Evolutionary conservation across 2,113 vertebrate genomes (phyloP).

Genomic region (Mirza zaza): DNA sequence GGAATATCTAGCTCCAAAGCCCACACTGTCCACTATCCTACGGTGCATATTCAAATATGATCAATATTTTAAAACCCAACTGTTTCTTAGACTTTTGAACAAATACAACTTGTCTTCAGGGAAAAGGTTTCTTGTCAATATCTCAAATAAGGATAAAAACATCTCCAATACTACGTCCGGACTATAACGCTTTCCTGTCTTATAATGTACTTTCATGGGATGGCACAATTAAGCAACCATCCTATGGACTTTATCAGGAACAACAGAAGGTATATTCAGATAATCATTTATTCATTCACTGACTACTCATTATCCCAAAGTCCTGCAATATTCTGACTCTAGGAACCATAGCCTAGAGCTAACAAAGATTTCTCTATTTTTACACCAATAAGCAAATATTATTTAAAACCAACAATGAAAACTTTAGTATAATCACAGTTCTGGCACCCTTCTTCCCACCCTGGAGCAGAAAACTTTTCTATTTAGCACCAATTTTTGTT

Average conservation of each 20-base stretch:
- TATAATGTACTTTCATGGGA: neutral
- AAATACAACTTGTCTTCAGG: neutral
- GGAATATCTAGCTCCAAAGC: neutral
- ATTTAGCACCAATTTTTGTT: neutral
- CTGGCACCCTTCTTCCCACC: neutral
- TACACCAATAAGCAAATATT: neutral
- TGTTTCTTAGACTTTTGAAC: neutral
- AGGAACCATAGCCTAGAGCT: neutral
- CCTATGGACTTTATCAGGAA: neutral
- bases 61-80: neutral
- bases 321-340: neutral
- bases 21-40: neutral
- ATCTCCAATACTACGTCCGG: neutral
- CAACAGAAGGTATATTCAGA: neutral
- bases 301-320: neutral
- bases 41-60: neutral
- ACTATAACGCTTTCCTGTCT: neutral
- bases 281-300: neutral
- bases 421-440: neutral
- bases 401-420: constrained; percentile 7
- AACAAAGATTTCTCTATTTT: neutral
- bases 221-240: neutral
- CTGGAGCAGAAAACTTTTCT: neutral
- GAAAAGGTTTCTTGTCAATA: neutral
- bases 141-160: neutral